Percentiles rank a stretch among this genome's conserved stretches.
These are phyloP conservation scores for Pogona vitticeps DNA, from an alignment of 2,113 vertebrate genomes.

Conservation along the genomic window DNA sequence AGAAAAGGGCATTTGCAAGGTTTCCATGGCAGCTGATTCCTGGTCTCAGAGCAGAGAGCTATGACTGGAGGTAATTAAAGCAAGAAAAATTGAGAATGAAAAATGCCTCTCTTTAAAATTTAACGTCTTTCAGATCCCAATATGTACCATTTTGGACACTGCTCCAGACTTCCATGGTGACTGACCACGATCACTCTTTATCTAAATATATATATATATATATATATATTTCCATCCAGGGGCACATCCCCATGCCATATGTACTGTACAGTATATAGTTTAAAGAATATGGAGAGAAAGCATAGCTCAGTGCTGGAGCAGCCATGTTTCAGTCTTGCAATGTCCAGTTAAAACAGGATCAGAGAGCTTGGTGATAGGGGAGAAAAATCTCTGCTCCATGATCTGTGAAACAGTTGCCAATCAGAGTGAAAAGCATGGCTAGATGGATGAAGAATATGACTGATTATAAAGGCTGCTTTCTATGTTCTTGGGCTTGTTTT, in stretches of 20 bases:
- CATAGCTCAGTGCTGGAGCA: neutral
- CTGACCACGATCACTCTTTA: neutral
- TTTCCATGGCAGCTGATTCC: conserved; percentile 74
- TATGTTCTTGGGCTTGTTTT: too few species aligned
- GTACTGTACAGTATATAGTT: neutral
- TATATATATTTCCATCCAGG: neutral
- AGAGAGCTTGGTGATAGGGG: neutral
- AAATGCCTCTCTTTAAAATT: conserved; percentile 1
- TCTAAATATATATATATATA: too few species aligned
- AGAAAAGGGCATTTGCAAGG: conserved; percentile 64
- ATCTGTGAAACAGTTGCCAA: neutral
- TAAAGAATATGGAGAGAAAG: neutral
- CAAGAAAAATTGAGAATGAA: conserved; percentile 28
- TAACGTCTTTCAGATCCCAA: conserved; percentile 30
- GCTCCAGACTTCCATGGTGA: neutral
- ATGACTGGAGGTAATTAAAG: conserved; percentile 52
- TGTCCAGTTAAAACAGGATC: neutral
- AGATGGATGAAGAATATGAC: neutral
- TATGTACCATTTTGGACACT: neutral
- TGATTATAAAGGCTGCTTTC: too few species aligned
- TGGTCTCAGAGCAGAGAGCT: conserved; percentile 56
- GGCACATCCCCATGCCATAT: neutral
- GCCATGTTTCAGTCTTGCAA: neutral
- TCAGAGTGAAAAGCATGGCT: neutral
- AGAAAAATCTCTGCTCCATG: neutral